Percentiles rank a stretch among this genome's conserved stretches.
These are phyloP conservation scores for Genyomyrus donnyi DNA, from an alignment of 2,113 vertebrate genomes.

Conservation along the genomic window DNA sequence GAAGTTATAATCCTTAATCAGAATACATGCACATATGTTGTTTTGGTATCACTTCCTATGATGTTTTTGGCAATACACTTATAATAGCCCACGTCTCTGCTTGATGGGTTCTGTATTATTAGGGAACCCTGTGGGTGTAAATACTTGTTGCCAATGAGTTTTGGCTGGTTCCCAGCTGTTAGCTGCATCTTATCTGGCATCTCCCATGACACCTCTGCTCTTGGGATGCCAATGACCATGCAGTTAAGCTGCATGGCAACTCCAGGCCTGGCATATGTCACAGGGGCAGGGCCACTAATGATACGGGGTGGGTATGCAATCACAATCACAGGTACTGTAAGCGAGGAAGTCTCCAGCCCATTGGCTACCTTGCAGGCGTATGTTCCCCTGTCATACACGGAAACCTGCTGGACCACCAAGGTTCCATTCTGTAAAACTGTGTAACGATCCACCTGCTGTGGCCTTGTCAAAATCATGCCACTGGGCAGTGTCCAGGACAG, in stretches of 20 bases:
- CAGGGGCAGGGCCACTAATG: conserved; percentile 67
- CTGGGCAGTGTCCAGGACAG: conserved; percentile 78
- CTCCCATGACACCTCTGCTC: conserved; percentile 77
- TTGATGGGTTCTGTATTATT: conserved; percentile 71
- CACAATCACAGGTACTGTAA: conserved; percentile 66
- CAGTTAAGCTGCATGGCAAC: conserved; percentile 75
- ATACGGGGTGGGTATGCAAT: conserved; percentile 76
- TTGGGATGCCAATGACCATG: conserved; percentile 69
- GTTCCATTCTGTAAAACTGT: conserved; percentile 72
- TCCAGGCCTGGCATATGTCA: conserved; percentile 70
- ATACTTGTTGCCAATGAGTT: conserved; percentile 76
- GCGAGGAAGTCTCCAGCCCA: conserved; percentile 59
- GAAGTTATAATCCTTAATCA: conserved; percentile 43
- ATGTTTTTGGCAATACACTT: conserved; percentile 80
- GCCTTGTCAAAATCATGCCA: conserved; percentile 62
- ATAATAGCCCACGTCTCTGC: conserved; percentile 72
- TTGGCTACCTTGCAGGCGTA: conserved; percentile 69
- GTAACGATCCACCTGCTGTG: conserved; percentile 68
- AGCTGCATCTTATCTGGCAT: conserved; percentile 72
- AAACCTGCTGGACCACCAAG: conserved; percentile 65
- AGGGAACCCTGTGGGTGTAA: conserved; percentile 80
- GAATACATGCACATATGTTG: conserved; percentile 77
- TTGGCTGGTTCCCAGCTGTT: conserved; percentile 62
- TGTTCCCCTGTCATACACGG: conserved; percentile 75
- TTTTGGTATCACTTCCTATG: conserved; percentile 74